phyloP scores from a whole-genome alignment of 2,888 invertebrate genomes.

The Trilocha varians region DNA sequence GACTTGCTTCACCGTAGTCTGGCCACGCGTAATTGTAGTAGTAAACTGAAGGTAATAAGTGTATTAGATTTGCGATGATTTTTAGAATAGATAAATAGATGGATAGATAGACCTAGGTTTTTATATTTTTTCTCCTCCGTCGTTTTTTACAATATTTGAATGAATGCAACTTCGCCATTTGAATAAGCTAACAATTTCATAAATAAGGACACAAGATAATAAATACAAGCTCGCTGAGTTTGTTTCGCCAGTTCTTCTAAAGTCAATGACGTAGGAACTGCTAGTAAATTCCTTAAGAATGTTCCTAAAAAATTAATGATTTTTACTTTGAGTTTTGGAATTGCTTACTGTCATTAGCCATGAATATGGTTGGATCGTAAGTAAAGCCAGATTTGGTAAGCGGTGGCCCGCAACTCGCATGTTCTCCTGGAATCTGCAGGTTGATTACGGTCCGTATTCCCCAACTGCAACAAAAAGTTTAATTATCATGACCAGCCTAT shows the following conservation, averaged over 20 bases:
- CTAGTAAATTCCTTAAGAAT: too few relatives aligned
- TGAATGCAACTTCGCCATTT: too few relatives aligned
- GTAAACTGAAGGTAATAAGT: constrained; percentile 74
- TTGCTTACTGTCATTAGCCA: constrained; percentile 86
- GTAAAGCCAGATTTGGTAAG: constrained; percentile 86
- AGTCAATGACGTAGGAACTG: neutral
- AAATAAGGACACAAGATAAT: too few relatives aligned
- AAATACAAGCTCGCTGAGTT: too few relatives aligned
- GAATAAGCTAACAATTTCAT: too few relatives aligned
- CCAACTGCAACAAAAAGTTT: constrained; percentile 60
- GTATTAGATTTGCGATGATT: neutral
- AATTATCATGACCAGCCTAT: too few relatives aligned
- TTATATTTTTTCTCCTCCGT: too few relatives aligned
- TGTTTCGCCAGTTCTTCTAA: too few relatives aligned
- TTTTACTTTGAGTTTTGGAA: neutral
- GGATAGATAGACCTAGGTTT: too few relatives aligned
- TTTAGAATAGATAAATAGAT: neutral
- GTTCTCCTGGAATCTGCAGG: constrained; percentile 88
- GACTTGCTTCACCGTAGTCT: constrained; percentile 87
- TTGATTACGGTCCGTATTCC: constrained; percentile 89
- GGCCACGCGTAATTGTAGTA: constrained; percentile 93
- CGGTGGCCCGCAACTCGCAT: constrained; percentile 87
- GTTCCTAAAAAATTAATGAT: too few relatives aligned
- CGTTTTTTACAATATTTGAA: too few relatives aligned
- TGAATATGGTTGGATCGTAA: constrained; percentile 87